Evolutionary conservation across 2,113 vertebrate genomes (phyloP).

Genomic region (Myrmecobius fasciatus): DNA sequence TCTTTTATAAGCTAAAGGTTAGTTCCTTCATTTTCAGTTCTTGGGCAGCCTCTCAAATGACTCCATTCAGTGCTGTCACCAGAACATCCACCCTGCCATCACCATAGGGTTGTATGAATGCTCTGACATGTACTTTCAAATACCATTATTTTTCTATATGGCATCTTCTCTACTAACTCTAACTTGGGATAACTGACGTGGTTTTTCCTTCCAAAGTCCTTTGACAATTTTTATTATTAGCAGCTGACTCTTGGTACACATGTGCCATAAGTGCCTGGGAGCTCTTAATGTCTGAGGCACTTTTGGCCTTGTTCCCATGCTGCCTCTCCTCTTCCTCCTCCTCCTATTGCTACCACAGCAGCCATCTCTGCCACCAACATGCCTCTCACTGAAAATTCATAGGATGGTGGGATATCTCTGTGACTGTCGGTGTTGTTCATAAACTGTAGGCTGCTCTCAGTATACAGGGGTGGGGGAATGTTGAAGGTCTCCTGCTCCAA

Average conservation of each 20-base stretch:
- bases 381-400: constrained; percentile 65
- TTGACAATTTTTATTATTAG: constrained; percentile 19
- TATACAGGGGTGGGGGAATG: constrained; percentile 86
- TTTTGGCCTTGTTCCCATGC: background rate
- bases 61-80: background rate
- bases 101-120: no score
- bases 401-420: constrained; percentile 86
- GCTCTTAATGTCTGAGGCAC: rapidly evolving
- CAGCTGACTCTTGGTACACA: constrained; percentile 4
- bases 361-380: rapidly evolving
- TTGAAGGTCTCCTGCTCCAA: constrained; percentile 29
- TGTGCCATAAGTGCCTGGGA: background rate
- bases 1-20: background rate
- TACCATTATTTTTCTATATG: rapidly evolving
- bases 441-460: constrained; percentile 68
- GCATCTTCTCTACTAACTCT: background rate
- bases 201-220: constrained; percentile 27
- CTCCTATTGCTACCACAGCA: background rate
- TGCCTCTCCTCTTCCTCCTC: background rate
- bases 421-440: constrained; percentile 72
- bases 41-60: background rate
- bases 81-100: background rate
- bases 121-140: rapidly evolving
- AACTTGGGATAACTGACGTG: background rate
- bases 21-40: background rate